These are phyloP conservation scores for Platypus cylindrus DNA, from an alignment of 2,888 invertebrate genomes.

Conservation along the genomic window DNA sequence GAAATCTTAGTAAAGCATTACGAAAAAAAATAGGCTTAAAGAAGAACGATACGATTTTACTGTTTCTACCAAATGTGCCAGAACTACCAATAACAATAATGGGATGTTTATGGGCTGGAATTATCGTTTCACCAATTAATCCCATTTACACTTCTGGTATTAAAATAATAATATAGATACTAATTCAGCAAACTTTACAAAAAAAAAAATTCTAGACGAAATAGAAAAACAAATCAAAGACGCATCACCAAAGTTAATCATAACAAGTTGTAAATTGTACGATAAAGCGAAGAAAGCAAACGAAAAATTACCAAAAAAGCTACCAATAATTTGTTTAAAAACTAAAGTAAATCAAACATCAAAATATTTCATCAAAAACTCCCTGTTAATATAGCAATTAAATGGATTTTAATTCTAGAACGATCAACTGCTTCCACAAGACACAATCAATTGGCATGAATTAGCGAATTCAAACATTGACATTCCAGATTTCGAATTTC, in stretches of 20 bases:
- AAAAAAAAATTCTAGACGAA: constrained; percentile 47
- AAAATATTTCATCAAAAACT: neutral
- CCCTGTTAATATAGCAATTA: neutral
- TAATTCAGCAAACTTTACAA: neutral
- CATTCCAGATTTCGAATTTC: constrained; percentile 38
- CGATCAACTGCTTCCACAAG: constrained; percentile 39
- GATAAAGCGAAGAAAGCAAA: constrained; percentile 36
- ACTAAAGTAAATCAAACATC: constrained; percentile 25
- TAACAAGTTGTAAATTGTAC: constrained; percentile 46
- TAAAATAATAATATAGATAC: constrained; percentile 3
- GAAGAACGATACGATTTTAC: constrained; percentile 53
- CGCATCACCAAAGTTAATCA: constrained; percentile 49
- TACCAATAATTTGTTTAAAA: constrained; percentile 44
- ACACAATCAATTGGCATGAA: constrained; percentile 48
- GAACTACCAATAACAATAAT: constrained; percentile 56
- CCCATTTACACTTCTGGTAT: constrained; percentile 51
- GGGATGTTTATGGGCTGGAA: constrained; percentile 57
- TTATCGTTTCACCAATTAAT: constrained; percentile 59
- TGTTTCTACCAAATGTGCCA: constrained; percentile 64
- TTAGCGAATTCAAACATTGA: constrained; percentile 40
- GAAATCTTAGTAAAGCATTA: constrained; percentile 42
- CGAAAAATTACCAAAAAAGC: constrained; percentile 32
- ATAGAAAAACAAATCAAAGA: constrained; percentile 49
- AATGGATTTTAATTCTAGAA: constrained; percentile 17
- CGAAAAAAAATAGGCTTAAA: constrained; percentile 50